phyloP scores from a whole-genome alignment of 2,797 vertebrate genomes.

The Acomys russatus region DNA sequence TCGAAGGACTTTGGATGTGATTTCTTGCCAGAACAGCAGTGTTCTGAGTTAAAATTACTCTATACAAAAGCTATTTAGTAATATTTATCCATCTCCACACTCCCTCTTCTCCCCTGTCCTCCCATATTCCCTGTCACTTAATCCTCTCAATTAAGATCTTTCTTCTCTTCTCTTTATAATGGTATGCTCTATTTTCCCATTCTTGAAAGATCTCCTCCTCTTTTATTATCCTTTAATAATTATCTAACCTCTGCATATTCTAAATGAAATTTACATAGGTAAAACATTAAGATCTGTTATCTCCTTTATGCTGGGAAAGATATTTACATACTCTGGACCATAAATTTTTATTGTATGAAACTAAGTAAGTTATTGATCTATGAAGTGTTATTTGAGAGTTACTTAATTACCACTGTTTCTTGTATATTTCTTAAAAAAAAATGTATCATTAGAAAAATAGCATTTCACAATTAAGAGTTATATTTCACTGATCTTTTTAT shows the following conservation, averaged over 20 bases:
- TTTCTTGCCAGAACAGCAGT: too few species aligned
- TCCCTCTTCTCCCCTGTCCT: not conserved
- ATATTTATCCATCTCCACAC: not conserved
- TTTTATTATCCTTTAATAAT: not conserved
- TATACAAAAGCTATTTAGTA: not conserved
- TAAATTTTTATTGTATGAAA: not conserved
- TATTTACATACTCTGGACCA: not conserved
- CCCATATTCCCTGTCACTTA: not conserved
- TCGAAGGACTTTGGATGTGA: too few species aligned
- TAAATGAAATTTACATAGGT: not conserved
- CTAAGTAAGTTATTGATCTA: not conserved
- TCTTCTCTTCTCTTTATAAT: not conserved
- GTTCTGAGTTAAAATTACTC: too few species aligned
- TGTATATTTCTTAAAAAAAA: not conserved
- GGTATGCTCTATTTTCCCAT: not conserved
- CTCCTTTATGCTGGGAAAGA: not conserved
- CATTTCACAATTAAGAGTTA: not conserved
- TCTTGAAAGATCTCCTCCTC: not conserved
- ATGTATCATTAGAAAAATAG: not conserved
- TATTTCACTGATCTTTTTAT: not conserved
- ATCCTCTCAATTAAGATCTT: not conserved
- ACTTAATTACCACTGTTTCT: conserved; percentile 11
- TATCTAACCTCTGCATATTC: not conserved
- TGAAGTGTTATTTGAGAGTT: not conserved
- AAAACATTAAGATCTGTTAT: not conserved